Base-by-base conservation (phyloP, 2,888 invertebrate species). In the Ophioninae sp. region DNA sequence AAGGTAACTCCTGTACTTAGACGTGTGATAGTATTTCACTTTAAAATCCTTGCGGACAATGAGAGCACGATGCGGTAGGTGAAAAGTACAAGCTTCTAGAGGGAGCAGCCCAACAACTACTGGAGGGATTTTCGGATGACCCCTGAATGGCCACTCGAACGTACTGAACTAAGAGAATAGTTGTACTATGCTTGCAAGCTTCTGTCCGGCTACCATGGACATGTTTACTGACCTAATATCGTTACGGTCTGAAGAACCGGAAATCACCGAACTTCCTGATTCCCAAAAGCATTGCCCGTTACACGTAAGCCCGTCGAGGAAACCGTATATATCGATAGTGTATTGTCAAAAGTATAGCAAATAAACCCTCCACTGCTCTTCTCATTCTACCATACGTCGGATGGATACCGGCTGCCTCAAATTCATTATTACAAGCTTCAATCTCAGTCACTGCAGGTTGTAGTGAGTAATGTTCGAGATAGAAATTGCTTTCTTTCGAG, bases 181-280 rank as follows among this genome's bases (percentile, higher is more conserved):
- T 67, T 79, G 67, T 79, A 72, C 56, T 64, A 76, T 72, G 21
- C 78, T 62, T 56, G 44, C 41, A 65, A 75, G 79, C 69, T 83
- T 84, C 82, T 83, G 76, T 83, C 85, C 78, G 83, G 56, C 73
- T 70, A 79, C 81, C 62, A 70, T 82, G 82, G 78, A 81, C 79
- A 81, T 89, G 86, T 89, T 88, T 88, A 88, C 87, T 79, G 86
- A 85, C 87, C 87, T 86, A 87, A 87, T 86, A 84, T 76, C 76
- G 85, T 86, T 85, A 85, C 81, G 83, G 80, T 78, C 72, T 82
- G 65, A 70, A 72, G 85, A 61, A 77, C 57, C 75, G 62, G 79
- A 70, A 82, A 79, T 64, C 59, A 73, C 72, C 77, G 81, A 79
- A 83, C 78, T 86, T 86, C 86, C 68, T 56, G 83, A 79, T 85